Evolutionary conservation across 2,113 vertebrate genomes (phyloP), one percentile per base, ranked within the genome.

Genomic region (Lipophrys pholis): DNA sequence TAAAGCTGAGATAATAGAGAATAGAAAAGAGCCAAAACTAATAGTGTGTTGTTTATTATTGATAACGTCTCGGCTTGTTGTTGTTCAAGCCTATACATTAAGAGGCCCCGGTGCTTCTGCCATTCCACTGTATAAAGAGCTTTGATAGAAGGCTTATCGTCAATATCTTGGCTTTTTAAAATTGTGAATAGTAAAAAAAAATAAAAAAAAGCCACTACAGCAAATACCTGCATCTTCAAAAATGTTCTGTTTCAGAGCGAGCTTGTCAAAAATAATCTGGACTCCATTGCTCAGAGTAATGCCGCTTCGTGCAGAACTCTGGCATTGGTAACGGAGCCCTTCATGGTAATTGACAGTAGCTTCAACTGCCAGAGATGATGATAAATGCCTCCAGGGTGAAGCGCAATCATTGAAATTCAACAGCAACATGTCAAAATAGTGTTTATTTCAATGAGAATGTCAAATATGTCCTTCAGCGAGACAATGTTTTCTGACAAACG

Each of bases 121-220:
- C 70, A 1, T 66, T 64, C 6, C 41, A 40, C 39, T 64, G 11
- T 46, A 54, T 57, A 3, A 61, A 14, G 15, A 40, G 16, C 39
- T 73, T 68, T 71, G 12, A 81, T 54, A 43, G 55, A 16, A 77
- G 48, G 49, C 46, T 35, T 49, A 42, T 57, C 48, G 80, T 80
- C 48, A 66, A 40, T 73, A 36, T 1, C 45, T 61, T 11, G 1
- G 40, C 57, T 56, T 15, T 12, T 15, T 71, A 73, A 1, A 59
- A 56, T 70, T 71, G n/a, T 64, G 14, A 81, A 65, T 64, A 1
- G 74, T 59, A 16, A 70, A 64, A n/a, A n/a, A n/a, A n/a, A n/a
- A n/a, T n/a, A n/a, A n/a, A n/a, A n/a, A n/a, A 17, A 49, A 35
- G 56, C 51, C 38, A 43, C 7, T 56, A 2, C 14, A 14, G 12